Conservation (phyloP, 2,113 vertebrate genomes). For the Arothron firmamentum region DNA sequence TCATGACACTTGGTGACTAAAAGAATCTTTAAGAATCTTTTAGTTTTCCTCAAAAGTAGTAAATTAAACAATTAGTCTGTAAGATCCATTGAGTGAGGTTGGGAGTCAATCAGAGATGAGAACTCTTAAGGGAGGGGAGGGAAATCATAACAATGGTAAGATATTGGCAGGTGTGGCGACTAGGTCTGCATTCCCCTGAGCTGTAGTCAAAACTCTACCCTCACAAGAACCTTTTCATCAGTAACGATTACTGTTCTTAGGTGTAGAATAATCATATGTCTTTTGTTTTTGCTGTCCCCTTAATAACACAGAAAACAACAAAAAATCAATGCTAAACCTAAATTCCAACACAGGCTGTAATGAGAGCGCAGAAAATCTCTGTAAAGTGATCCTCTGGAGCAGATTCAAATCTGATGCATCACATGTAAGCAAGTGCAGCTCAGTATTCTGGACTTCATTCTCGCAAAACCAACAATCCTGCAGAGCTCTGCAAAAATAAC, state of each 20-base stretch:
- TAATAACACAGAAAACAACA: constrained; percentile 20
- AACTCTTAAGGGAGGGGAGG: background rate
- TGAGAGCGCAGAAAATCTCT: constrained; percentile 19
- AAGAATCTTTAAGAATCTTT: too few species aligned
- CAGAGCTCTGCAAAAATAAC: constrained; percentile 23
- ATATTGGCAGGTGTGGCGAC: too few species aligned
- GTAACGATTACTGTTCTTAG: constrained; percentile 2
- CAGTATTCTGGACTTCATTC: constrained; percentile 21
- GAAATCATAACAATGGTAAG: background rate
- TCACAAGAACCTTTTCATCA: constrained; percentile 8
- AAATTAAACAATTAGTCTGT: too few species aligned
- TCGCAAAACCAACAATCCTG: constrained; percentile 17
- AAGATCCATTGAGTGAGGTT: too few species aligned
- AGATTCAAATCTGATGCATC: constrained; percentile 37
- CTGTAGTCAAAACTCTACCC: constrained; percentile 23
- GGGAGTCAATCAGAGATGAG: too few species aligned
- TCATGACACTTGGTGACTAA: too few species aligned
- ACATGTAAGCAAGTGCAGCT: constrained; percentile 20
- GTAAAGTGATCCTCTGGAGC: constrained; percentile 26
- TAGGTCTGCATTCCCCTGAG: too few species aligned
- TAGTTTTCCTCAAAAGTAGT: too few species aligned
- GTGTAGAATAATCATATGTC: constrained; percentile 3
- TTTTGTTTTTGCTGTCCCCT: constrained; percentile 5
- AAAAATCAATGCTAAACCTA: background rate
- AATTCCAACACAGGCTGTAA: constrained; percentile 21